Evolutionary conservation across 2,113 vertebrate species (phyloP).

Genomic region (Telmatochromis sp.): DNA sequence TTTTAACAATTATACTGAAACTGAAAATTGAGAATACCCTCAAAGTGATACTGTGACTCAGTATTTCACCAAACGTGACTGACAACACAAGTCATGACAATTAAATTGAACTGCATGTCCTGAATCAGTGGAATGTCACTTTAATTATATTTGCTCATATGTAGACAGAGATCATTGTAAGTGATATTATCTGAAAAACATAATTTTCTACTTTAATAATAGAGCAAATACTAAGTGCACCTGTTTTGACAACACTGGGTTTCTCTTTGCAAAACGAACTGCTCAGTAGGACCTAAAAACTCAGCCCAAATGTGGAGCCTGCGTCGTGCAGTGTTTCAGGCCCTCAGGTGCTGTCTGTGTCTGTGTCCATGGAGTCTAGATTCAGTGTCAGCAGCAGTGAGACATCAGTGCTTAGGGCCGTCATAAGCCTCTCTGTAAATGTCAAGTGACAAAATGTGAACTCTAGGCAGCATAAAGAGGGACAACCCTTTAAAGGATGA

Average conservation of each 20-base stretch:
- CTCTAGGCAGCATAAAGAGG: conserved; percentile 46
- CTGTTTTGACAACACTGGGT: background rate
- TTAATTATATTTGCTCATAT: background rate
- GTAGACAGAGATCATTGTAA: accelerated
- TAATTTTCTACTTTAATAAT: accelerated
- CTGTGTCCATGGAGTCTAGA: conserved; percentile 16
- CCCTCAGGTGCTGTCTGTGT: conserved; percentile 34
- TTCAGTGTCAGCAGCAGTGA: conserved; percentile 41
- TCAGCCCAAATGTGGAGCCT: background rate
- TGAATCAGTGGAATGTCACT: background rate
- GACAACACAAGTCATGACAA: background rate
- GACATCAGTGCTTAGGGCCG: conserved; percentile 41
- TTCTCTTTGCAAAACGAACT: background rate
- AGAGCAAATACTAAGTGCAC: background rate
- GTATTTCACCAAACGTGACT: background rate
- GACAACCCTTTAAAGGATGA: conserved; percentile 49
- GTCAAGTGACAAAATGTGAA: conserved; percentile 66
- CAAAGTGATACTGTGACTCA: background rate
- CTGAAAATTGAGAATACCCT: background rate
- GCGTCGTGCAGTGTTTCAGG: background rate
- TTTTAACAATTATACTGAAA: background rate
- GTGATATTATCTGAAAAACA: background rate
- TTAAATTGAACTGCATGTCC: background rate
- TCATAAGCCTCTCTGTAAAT: conserved; percentile 54
- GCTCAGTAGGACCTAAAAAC: background rate